Percentiles rank a stretch among this genome's conserved stretches.
Conservation (phyloP, 1,140 invertebrate species). For the Drosophila sproati region DNA sequence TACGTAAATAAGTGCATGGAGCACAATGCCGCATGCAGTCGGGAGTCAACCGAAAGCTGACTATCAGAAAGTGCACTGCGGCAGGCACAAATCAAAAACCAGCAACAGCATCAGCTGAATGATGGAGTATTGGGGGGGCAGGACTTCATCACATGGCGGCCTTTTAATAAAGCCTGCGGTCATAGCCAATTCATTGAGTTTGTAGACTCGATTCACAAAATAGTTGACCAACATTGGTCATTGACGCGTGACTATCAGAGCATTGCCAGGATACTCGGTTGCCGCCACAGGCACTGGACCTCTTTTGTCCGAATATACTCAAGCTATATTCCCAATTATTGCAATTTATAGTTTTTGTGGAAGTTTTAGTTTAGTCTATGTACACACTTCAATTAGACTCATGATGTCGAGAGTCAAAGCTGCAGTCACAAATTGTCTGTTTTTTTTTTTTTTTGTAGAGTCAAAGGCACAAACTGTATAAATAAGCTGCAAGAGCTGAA, state of each 20-base stretch:
- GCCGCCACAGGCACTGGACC: constrained; percentile 5
- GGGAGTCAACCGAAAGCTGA: constrained; percentile 19
- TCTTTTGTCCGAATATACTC: background rate
- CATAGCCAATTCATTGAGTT: constrained; percentile 34
- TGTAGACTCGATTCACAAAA: constrained; percentile 22
- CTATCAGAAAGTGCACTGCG: constrained; percentile 38
- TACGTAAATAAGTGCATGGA: constrained; percentile 24
- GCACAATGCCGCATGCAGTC: constrained; percentile 2
- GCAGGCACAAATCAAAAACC: background rate
- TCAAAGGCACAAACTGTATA: background rate
- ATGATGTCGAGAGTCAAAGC: background rate
- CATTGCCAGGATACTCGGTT: constrained; percentile 20
- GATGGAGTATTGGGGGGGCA: background rate
- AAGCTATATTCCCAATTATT: constrained; percentile 34
- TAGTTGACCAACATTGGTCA: constrained; percentile 56
- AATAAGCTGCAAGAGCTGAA: background rate
- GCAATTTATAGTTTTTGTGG: constrained; percentile 55
- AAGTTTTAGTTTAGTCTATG: constrained; percentile 26
- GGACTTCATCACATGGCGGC: constrained; percentile 45
- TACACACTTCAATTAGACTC: background rate
- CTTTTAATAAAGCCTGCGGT: constrained; percentile 62
- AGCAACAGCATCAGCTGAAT: background rate
- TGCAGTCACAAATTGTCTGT: constrained; percentile 19
- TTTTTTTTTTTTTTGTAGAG: background rate
- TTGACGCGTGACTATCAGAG: constrained; percentile 69